Evolutionary conservation across 53 echinoderm and acorn worm genomes (phyloP).

Genomic region (Antedon mediterranea): DNA sequence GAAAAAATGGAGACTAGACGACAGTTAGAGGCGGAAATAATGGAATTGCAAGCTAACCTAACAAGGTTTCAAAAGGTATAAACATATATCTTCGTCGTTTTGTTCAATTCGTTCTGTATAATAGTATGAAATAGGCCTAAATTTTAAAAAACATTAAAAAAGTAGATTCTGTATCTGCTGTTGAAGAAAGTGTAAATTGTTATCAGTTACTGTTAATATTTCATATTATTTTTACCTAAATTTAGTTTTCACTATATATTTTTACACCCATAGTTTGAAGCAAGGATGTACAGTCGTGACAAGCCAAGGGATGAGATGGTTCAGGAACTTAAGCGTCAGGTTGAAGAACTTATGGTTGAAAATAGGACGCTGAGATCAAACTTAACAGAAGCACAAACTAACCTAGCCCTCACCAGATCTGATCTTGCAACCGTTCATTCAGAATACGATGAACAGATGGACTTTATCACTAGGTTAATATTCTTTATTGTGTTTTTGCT

Average conservation of each 20-base stretch:
- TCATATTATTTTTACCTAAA: not conserved
- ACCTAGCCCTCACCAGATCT: slow-evolving; percentile 49
- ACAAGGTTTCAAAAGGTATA: slow-evolving; percentile 69
- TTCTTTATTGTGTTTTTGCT: not conserved
- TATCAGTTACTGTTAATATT: too few relatives aligned
- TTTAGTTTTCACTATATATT: not conserved
- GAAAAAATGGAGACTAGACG: slow-evolving; percentile 57
- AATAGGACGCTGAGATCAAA: slow-evolving; percentile 56
- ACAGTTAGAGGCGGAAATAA: slow-evolving; percentile 60
- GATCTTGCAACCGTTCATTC: slow-evolving; percentile 65
- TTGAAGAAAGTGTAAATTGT: too few relatives aligned
- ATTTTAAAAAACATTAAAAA: too few relatives aligned
- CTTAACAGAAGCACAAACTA: slow-evolving; percentile 79
- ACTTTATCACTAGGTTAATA: slow-evolving; percentile 34
- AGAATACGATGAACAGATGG: slow-evolving; percentile 78
- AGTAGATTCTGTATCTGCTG: too few relatives aligned
- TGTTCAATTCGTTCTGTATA: too few relatives aligned
- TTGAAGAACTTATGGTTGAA: slow-evolving; percentile 60
- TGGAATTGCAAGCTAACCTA: slow-evolving; percentile 64
- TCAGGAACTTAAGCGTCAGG: slow-evolving; percentile 41
- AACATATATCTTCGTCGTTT: too few relatives aligned
- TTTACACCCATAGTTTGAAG: slow-evolving; percentile 21
- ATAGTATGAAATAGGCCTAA: too few relatives aligned
- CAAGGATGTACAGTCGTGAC: slow-evolving; percentile 36
- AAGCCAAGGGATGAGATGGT: slow-evolving; percentile 54